These are phyloP conservation scores for Pongo abelii DNA, from an alignment of 2,113 vertebrate genomes.

Conservation along the genomic window DNA sequence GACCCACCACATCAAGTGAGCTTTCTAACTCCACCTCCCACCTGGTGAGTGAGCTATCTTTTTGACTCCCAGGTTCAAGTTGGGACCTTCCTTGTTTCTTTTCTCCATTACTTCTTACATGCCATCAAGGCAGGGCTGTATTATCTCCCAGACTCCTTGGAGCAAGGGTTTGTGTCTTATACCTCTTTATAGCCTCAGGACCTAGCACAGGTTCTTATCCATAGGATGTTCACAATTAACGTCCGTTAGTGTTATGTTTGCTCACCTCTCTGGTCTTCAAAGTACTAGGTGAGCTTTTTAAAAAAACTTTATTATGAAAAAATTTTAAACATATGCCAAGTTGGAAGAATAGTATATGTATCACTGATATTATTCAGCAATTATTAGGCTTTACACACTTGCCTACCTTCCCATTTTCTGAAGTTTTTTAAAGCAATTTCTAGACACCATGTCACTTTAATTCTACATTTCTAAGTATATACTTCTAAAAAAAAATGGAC, in stretches of 20 bases:
- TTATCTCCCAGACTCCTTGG: not conserved
- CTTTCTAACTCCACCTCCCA: not conserved
- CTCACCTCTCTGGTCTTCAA: not conserved
- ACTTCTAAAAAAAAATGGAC: conserved; percentile 15
- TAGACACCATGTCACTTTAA: not conserved
- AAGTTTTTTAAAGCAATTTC: conserved; percentile 5
- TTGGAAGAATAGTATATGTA: not conserved
- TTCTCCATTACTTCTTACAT: not conserved
- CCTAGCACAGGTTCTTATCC: not conserved
- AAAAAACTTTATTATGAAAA: not conserved
- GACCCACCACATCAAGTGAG: not conserved
- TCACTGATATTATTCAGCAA: not conserved
- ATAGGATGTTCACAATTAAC: not conserved
- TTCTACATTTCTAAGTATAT: not conserved
- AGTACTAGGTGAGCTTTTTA: not conserved
- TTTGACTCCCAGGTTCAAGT: not conserved
- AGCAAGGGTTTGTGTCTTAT: not conserved
- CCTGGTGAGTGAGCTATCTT: not conserved
- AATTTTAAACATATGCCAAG: not conserved
- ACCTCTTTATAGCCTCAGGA: not conserved
- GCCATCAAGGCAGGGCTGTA: not conserved
- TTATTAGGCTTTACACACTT: not conserved
- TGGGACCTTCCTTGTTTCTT: not conserved
- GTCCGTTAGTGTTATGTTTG: not conserved
- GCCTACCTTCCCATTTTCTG: not conserved